Conservation (phyloP, 2,888 invertebrate genomes). For the Athalia cordata region DNA sequence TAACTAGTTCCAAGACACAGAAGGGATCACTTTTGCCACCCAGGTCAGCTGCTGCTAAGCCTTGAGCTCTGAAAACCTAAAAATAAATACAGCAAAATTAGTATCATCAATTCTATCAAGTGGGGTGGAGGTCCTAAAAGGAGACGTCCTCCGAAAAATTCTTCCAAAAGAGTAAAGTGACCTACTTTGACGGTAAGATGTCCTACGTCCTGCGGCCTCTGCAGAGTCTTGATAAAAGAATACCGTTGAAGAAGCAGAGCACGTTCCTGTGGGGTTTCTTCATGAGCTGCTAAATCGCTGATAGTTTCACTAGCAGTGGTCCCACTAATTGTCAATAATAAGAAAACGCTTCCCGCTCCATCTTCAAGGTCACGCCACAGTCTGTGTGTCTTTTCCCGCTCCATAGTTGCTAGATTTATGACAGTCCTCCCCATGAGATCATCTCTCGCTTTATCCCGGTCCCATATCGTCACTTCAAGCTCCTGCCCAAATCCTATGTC, state of each 20-base stretch:
- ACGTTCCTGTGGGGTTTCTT: constrained; percentile 85
- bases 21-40: constrained; percentile 99
- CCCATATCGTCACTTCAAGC: constrained; percentile 94
- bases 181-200: constrained; percentile 96
- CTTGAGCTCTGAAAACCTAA: constrained; percentile 79
- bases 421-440: constrained; percentile 89
- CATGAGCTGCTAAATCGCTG: constrained; percentile 90
- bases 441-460: constrained; percentile 88
- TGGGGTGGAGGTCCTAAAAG: background rate
- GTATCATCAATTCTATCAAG: background rate
- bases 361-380: constrained; percentile 94
- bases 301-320: constrained; percentile 95
- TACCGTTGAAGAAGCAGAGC: constrained; percentile 70
- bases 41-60: constrained; percentile 94
- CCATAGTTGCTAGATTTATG: constrained; percentile 89
- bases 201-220: constrained; percentile 90
- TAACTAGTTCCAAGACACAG: constrained; percentile 96
- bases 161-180: constrained; percentile 63
- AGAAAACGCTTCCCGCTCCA: constrained; percentile 88
- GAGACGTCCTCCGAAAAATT: constrained; percentile 18
- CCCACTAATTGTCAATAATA: constrained; percentile 95
- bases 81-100: background rate
- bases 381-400: constrained; percentile 93
- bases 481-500: constrained; percentile 88
- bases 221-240: constrained; percentile 76